Conservation (phyloP, 2,113 vertebrate species). For the Elephantulus edwardii region DNA sequence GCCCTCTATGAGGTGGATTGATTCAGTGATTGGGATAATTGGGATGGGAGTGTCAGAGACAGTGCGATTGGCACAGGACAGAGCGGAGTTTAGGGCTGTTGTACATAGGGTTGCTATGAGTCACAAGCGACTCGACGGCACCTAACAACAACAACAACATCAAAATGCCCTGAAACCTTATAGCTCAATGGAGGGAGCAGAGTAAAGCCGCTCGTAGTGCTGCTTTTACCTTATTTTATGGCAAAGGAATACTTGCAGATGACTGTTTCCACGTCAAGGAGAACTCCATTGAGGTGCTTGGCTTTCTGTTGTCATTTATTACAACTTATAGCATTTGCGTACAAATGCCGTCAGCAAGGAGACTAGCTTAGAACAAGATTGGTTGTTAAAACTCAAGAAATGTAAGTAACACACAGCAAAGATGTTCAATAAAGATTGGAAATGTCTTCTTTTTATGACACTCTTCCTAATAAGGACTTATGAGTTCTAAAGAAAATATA, state of each 20-base stretch:
- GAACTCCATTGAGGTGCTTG: not conserved
- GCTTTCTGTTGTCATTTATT: not conserved
- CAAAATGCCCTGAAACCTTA: not conserved
- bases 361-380: not conserved
- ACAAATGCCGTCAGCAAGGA: not conserved
- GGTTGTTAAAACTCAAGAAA: constrained; percentile 6
- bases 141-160: not conserved
- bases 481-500: not conserved
- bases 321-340: not conserved
- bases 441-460: not conserved
- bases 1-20: too few species aligned
- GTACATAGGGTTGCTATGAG: too few species aligned
- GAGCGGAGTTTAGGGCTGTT: too few species aligned
- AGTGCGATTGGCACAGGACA: too few species aligned
- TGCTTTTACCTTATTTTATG: not conserved
- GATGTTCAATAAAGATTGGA: not conserved
- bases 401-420: constrained; percentile 20
- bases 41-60: too few species aligned
- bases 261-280: not conserved
- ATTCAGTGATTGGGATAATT: too few species aligned
- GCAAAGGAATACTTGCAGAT: too few species aligned
- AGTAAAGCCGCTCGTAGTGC: not conserved
- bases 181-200: not conserved
- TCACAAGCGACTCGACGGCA: too few species aligned
- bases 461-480: constrained; percentile 16